Evolutionary conservation across 1,140 invertebrate genomes (phyloP).

Genomic region (Macrobrachium nipponense): DNA sequence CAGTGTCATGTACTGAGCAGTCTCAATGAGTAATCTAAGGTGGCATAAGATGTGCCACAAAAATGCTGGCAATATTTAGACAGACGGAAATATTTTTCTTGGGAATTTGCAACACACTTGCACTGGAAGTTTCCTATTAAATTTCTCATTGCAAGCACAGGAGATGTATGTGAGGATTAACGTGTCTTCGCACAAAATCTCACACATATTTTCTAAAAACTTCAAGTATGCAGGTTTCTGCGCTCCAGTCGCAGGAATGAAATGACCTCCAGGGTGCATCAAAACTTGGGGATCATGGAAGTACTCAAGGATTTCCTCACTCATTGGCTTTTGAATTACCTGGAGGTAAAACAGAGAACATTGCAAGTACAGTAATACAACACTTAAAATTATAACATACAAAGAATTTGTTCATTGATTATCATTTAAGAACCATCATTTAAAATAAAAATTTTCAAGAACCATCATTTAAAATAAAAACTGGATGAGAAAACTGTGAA

Average conservation of each 20-base stretch:
- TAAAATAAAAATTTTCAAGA: no score
- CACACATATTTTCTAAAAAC: conserved; percentile 71
- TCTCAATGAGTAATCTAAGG: no score
- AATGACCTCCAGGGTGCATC: conserved; percentile 84
- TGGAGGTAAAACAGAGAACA: conserved; percentile 65
- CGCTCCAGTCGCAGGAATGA: conserved; percentile 78
- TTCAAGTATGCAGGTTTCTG: conserved; percentile 78
- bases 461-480: no score
- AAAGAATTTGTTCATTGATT: no score
- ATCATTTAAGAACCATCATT: no score
- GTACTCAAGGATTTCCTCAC: conserved; percentile 76
- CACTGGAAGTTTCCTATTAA: no score
- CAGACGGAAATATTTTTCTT: no score
- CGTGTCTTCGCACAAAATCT: neutral
- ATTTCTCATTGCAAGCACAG: neutral
- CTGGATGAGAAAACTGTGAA: no score
- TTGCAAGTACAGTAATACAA: conserved; percentile 45
- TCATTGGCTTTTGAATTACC: conserved; percentile 71
- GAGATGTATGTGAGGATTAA: neutral
- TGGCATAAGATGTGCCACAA: no score
- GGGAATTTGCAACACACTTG: no score
- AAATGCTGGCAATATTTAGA: no score
- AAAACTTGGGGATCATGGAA: conserved; percentile 77
- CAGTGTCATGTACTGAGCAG: no score
- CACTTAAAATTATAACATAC: conserved; percentile 62